Evolutionary conservation across 1,140 invertebrate genomes (phyloP).

Genomic region (Drosophila albomicans): DNA sequence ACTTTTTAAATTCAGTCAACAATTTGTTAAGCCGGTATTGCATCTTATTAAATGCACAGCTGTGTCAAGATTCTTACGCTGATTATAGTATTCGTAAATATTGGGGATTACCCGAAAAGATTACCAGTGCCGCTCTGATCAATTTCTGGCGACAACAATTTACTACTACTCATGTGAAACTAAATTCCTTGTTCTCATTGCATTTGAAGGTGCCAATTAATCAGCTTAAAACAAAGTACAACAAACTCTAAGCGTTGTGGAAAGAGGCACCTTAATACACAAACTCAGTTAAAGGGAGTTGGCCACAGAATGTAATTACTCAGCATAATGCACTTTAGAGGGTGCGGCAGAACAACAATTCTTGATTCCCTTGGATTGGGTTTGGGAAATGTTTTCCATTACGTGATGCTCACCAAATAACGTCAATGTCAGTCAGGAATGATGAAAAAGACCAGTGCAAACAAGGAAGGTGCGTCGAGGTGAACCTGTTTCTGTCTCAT

Average conservation of each 20-base stretch:
- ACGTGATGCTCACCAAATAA: conserved; percentile 10
- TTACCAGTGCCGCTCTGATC: too few species aligned
- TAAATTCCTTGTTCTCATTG: conserved; percentile 2
- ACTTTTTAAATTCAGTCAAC: background rate
- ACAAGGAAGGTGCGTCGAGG: conserved; percentile 5
- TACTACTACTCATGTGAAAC: too few species aligned
- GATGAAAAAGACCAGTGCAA: conserved; percentile 2
- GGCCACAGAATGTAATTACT: conserved; percentile 15
- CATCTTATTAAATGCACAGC: conserved; percentile 7
- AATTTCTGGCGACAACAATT: too few species aligned
- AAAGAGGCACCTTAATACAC: background rate
- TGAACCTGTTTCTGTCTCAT: conserved; percentile 31
- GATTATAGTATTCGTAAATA: background rate
- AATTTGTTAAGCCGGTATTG: background rate
- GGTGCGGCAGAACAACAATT: background rate
- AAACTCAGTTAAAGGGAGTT: background rate
- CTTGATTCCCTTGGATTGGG: background rate
- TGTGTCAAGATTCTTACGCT: conserved; percentile 2
- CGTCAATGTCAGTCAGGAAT: conserved; percentile 14
- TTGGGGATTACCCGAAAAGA: background rate
- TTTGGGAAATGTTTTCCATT: conserved; percentile 26
- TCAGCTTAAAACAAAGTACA: conserved; percentile 4
- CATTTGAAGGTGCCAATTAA: conserved; percentile 4
- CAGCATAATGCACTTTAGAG: conserved; percentile 32
- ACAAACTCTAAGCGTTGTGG: conserved; percentile 4